Percentiles rank a stretch among this genome's conserved stretches.
Conservation (phyloP, 2,888 invertebrate species). For the Lasioglossum villosulum region DNA sequence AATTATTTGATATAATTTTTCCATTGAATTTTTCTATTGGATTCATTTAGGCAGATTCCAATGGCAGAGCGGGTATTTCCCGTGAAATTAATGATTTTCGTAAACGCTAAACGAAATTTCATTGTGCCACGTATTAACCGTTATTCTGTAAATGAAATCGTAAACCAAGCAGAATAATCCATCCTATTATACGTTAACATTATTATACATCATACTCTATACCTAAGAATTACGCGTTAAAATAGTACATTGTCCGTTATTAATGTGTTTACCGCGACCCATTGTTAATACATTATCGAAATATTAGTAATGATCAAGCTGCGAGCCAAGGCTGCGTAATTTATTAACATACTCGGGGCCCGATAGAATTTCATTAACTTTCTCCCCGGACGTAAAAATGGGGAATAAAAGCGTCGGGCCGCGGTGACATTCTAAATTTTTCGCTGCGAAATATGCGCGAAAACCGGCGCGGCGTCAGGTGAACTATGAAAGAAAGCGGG, state of each 20-base stretch:
- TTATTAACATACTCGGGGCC: constrained; percentile 5
- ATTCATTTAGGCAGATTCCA: neutral
- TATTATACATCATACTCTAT: neutral
- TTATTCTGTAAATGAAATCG: constrained; percentile 8
- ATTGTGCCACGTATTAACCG: neutral
- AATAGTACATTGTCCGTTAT: constrained; percentile 8
- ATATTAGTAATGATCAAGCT: constrained; percentile 7
- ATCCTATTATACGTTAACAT: neutral
- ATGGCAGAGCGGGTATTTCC: neutral
- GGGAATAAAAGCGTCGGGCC: neutral
- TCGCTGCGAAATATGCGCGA: neutral
- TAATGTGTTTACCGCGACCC: neutral
- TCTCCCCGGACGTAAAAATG: neutral
- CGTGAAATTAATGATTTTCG: neutral
- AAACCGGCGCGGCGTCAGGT: neutral
- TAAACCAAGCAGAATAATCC: constrained; percentile 4
- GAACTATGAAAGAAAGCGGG: constrained; percentile 14
- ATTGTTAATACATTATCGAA: constrained; percentile 8
- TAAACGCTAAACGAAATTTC: constrained; percentile 3
- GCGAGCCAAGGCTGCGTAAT: neutral
- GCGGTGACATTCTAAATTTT: neutral
- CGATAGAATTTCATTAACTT: neutral
- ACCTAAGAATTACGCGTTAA: neutral
- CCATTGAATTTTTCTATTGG: neutral
- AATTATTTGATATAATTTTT: neutral